Evolutionary conservation across 2,113 vertebrate genomes (phyloP).

Genomic region (Paracanthobrama guichenoti): DNA sequence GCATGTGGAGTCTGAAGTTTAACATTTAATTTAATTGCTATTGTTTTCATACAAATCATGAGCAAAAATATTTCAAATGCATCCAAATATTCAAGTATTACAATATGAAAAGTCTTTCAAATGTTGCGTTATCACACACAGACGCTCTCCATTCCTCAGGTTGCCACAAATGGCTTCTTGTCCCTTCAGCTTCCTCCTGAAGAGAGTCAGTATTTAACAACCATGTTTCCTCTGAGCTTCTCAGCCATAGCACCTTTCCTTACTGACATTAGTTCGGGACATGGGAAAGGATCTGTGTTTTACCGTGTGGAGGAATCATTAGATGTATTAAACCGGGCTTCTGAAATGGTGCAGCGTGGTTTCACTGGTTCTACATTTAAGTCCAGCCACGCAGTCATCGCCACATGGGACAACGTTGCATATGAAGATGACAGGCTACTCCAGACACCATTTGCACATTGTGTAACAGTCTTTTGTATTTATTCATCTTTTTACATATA

Average conservation of each 20-base stretch:
- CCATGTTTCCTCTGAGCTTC: slow-evolving; percentile 82
- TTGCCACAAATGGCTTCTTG: slow-evolving; percentile 84
- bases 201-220: slow-evolving; percentile 82
- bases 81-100: too few relatives aligned
- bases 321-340: slow-evolving; percentile 58
- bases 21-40: background rate
- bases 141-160: slow-evolving; percentile 57
- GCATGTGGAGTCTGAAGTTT: background rate
- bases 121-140: background rate
- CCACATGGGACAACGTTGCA: slow-evolving; percentile 78
- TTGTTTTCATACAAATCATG: too few relatives aligned
- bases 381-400: slow-evolving; percentile 71
- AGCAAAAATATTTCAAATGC: too few relatives aligned
- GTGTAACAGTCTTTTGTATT: background rate
- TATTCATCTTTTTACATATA: background rate
- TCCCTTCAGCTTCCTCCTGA: slow-evolving; percentile 81
- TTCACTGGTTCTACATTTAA: slow-evolving; percentile 67
- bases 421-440: slow-evolving; percentile 72
- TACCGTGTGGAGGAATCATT: slow-evolving; percentile 75
- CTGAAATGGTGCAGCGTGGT: slow-evolving; percentile 64
- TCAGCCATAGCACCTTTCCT: slow-evolving; percentile 81
- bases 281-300: slow-evolving; percentile 71
- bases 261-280: slow-evolving; percentile 78
- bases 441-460: background rate
- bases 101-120: background rate